These are phyloP conservation scores for Poicephalus meyeri DNA, from an alignment of 2,113 vertebrate species.

Conservation along the genomic window DNA sequence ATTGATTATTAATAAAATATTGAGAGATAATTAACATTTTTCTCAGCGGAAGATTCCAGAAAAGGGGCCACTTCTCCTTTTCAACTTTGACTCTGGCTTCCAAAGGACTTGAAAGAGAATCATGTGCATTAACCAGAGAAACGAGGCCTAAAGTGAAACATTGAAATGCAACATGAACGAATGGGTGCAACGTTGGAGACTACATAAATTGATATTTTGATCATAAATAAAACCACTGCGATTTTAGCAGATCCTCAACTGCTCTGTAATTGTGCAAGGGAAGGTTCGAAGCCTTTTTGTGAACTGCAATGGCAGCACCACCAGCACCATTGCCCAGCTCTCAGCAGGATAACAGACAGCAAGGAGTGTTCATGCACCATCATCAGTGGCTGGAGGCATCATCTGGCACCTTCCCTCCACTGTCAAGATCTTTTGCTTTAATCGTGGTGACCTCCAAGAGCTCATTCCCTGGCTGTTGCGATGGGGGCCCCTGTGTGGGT, in stretches of 20 bases:
- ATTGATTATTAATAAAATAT: constrained; percentile 69
- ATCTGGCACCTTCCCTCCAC: not conserved
- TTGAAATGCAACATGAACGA: constrained; percentile 52
- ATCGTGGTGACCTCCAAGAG: not conserved
- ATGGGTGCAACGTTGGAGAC: constrained; percentile 28
- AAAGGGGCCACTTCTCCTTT: not conserved
- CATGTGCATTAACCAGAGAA: constrained; percentile 25
- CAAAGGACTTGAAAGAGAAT: constrained; percentile 38
- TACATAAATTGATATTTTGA: constrained; percentile 41
- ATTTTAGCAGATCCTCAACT: not conserved
- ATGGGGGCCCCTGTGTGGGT: not conserved
- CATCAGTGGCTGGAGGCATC: not conserved
- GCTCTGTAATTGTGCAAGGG: not conserved
- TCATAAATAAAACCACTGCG: constrained; percentile 52
- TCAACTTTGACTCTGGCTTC: not conserved
- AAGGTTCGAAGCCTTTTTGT: not conserved
- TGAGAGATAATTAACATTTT: constrained; percentile 26
- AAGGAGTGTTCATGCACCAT: not conserved
- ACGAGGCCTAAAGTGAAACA: constrained; percentile 34
- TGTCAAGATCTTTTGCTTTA: not conserved
- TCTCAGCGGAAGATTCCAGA: constrained; percentile 24
- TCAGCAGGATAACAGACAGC: not conserved
- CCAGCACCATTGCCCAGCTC: not conserved
- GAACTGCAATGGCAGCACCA: not conserved
- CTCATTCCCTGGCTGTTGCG: not conserved